Evolutionary conservation across 30 jellyfish, hydroid and myxozoan genomes (phyloP).

Genomic region (Morbakka virulenta): DNA sequence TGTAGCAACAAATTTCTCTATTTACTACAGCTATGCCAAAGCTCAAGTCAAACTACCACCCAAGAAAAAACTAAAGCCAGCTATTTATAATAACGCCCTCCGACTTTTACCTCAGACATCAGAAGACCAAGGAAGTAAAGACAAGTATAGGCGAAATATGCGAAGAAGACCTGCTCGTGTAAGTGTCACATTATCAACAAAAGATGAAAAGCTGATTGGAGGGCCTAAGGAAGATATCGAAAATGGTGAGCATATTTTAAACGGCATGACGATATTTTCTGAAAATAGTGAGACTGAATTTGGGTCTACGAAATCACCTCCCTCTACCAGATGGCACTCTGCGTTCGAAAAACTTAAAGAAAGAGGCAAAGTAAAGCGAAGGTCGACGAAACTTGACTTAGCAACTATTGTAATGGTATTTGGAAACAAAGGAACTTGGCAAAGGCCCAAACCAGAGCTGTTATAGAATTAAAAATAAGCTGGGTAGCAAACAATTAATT

Average conservation of each 20-base stretch:
- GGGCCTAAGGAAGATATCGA: background rate
- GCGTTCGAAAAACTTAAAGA: conserved; percentile 68
- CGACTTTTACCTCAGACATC: conserved; percentile 19
- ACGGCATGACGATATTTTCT: background rate
- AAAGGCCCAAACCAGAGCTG: background rate
- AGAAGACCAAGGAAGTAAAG: conserved; percentile 54
- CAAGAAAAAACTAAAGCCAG: conserved; percentile 74
- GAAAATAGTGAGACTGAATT: background rate
- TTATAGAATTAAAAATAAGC: no score
- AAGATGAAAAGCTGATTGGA: background rate
- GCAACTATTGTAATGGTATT: conserved; percentile 74
- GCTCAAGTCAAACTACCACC: conserved; percentile 90
- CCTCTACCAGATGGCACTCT: conserved; percentile 45
- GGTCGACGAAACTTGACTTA: conserved; percentile 26
- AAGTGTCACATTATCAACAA: background rate
- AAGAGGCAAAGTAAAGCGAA: conserved; percentile 45
- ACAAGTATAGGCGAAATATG: background rate
- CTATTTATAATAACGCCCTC: conserved; percentile 60
- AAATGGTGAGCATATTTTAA: background rate
- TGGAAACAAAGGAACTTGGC: conserved; percentile 86
- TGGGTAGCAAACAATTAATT: no score
- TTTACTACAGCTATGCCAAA: conserved; percentile 87
- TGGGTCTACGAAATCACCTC: background rate
- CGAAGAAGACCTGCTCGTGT: conserved; percentile 1
- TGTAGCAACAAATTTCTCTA: conserved; percentile 87